Percentiles rank a stretch among this genome's conserved stretches.
These are phyloP conservation scores for Theodoxus fluviatilis DNA, from an alignment of 2,888 invertebrate species.

Conservation along the genomic window DNA sequence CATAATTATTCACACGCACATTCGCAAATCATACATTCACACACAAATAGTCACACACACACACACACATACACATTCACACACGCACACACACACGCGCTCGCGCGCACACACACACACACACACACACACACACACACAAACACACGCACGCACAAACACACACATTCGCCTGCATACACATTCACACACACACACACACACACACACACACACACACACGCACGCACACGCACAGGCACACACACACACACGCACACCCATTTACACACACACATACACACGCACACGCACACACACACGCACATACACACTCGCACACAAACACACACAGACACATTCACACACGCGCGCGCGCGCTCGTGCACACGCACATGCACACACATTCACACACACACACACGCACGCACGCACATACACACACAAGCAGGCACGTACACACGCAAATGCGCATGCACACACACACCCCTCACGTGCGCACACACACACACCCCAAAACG, in stretches of 20 bases:
- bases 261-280: background rate
- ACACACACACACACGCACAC: background rate
- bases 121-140: background rate
- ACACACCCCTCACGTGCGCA: too few species aligned
- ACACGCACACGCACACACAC: background rate
- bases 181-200: conserved; percentile 22
- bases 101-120: too few species aligned
- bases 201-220: conserved; percentile 4
- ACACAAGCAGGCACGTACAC: too few species aligned
- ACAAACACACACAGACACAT: conserved; percentile 14
- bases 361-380: background rate
- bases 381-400: background rate
- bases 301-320: conserved; percentile 2
- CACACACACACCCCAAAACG: too few species aligned
- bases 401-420: too few species aligned
- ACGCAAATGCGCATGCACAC: too few species aligned
- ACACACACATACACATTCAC: too few species aligned
- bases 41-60: too few species aligned
- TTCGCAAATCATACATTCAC: too few species aligned
- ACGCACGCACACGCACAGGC: conserved; percentile 5
- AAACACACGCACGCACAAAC: background rate
- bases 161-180: conserved; percentile 16
- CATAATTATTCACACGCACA: too few species aligned
- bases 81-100: too few species aligned
- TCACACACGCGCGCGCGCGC: background rate